Base-by-base conservation (phyloP, 2,888 invertebrate genomes). In the Platycheirus albimanus region DNA sequence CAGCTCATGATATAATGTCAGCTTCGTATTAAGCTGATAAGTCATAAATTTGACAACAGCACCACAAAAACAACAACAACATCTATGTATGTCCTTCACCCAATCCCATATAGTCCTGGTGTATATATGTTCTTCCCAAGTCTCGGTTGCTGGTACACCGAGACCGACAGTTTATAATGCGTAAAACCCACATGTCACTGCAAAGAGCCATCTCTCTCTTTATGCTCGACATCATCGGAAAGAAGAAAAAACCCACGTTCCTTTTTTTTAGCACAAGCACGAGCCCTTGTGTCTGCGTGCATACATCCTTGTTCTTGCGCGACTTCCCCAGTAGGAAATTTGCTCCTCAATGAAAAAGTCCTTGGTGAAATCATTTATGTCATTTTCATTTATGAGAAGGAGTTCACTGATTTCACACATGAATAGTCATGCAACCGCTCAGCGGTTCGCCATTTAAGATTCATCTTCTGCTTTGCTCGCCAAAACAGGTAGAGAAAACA, bases 11-110 rank as follows among this genome's bases (percentile, higher is more conserved):
- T 83, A 83, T 77, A 83, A 83, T 77, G 77, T 83, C 77, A 77
- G 83, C 69, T 74, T 47, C 78, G 69, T 77, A 83, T 83, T 64
- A 83, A 77, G 78, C 72, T 83, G 78, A 78, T 78, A 83, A 77
- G 83, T 83, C 78, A 83, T 83, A 83, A 83, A 83, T 83, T 83
- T 78, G 83, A 77, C 72, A 78, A 69, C 72, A 83, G 64, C 64
- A 49, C 49, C 69, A 54, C 71, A 66, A 69, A 67, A 78, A 33
- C 56, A 66, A 69, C 72, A 78, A 33, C 56, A 61, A 77, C 67
- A 47, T 58, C 41, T 58, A 17, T 13, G 56, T 56, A n/a, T n/a
- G n/a, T 24, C 41, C 38, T 54, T 67, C 67, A 33, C 47, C n/a
- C n/a, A n/a, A n/a, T n/a, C n/a, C n/a, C n/a, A n/a, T n/a, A n/a